phyloP scores from a whole-genome alignment of 2,113 vertebrate genomes.

The Triplophysa siluroides region DNA sequence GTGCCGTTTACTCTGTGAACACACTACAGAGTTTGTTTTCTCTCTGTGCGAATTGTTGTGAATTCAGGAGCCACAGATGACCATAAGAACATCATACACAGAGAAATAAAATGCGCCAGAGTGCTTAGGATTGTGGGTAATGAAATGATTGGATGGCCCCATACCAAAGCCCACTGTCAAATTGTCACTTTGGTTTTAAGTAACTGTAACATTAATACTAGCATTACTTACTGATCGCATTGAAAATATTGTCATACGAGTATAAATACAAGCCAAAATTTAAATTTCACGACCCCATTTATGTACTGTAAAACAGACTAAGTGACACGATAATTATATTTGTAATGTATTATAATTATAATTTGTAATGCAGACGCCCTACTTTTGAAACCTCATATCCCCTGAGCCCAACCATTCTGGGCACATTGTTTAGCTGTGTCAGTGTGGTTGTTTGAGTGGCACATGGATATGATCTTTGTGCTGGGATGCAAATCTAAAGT shows the following conservation, averaged over 20 bases:
- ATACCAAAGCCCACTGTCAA: not conserved
- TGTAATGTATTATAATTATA: too few species aligned
- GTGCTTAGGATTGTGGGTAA: conserved; percentile 8
- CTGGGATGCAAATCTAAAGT: not conserved
- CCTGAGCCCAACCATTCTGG: conserved; percentile 2
- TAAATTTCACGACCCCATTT: not conserved
- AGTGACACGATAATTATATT: conserved; percentile 14
- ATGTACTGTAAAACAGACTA: not conserved
- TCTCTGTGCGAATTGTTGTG: not conserved
- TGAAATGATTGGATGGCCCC: conserved; percentile 11
- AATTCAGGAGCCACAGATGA: conserved; percentile 10
- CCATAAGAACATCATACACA: conserved; percentile 30
- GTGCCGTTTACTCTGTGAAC: conserved; percentile 7
- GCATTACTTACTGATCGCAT: not conserved
- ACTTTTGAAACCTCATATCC: not conserved
- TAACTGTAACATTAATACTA: not conserved
- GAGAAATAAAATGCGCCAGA: conserved; percentile 4
- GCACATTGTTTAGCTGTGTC: not conserved
- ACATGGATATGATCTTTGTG: not conserved
- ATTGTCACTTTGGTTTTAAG: conserved; percentile 2
- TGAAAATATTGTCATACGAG: not conserved
- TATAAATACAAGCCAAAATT: conserved; percentile 1
- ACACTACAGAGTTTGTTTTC: conserved; percentile 28
- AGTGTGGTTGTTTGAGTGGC: not conserved
- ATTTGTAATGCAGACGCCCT: not conserved